Evolutionary conservation across 1,140 invertebrate genomes (phyloP).

Genomic region (Lepidurus packardi): DNA sequence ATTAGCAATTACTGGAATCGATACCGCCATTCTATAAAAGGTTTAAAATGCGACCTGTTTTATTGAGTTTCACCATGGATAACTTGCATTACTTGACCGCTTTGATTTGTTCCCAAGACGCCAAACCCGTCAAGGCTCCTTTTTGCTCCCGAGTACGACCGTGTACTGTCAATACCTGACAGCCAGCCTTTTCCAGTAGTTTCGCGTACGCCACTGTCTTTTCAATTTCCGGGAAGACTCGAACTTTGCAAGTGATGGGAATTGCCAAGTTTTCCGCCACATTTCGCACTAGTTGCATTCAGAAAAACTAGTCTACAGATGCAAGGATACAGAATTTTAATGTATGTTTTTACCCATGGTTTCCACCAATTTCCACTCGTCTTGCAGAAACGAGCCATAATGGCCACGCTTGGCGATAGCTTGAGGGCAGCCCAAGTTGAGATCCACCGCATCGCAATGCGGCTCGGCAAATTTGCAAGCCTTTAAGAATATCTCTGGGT

Average conservation of each 20-base stretch:
- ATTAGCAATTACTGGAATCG: slow-evolving; percentile 93
- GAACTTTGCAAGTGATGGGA: slow-evolving; percentile 93
- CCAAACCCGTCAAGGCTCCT: slow-evolving; percentile 86
- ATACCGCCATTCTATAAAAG: slow-evolving; percentile 63
- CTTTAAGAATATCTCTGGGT: slow-evolving; percentile 76
- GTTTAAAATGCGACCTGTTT: not conserved
- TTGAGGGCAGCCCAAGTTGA: slow-evolving; percentile 98
- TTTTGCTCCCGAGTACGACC: slow-evolving; percentile 94
- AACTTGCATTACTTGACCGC: slow-evolving; percentile 65
- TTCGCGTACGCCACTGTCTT: slow-evolving; percentile 87
- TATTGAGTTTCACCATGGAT: slow-evolving; percentile 23
- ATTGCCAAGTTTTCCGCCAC: slow-evolving; percentile 59
- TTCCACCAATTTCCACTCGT: slow-evolving; percentile 81
- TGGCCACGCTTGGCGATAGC: slow-evolving; percentile 78
- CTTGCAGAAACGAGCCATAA: slow-evolving; percentile 81
- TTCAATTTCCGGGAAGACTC: slow-evolving; percentile 79
- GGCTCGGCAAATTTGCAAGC: slow-evolving; percentile 79
- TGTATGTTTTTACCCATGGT: slow-evolving; percentile 62
- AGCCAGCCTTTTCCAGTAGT: slow-evolving; percentile 91
- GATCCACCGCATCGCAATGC: slow-evolving; percentile 89
- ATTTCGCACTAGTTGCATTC: slow-evolving; percentile 51
- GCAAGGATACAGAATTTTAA: not conserved
- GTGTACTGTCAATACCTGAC: slow-evolving; percentile 88
- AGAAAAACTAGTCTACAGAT: not conserved
- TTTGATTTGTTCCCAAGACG: slow-evolving; percentile 89